Base-by-base conservation (phyloP, 53 echinoderm and acorn worm species). In the Hippasteria phrygiana region DNA sequence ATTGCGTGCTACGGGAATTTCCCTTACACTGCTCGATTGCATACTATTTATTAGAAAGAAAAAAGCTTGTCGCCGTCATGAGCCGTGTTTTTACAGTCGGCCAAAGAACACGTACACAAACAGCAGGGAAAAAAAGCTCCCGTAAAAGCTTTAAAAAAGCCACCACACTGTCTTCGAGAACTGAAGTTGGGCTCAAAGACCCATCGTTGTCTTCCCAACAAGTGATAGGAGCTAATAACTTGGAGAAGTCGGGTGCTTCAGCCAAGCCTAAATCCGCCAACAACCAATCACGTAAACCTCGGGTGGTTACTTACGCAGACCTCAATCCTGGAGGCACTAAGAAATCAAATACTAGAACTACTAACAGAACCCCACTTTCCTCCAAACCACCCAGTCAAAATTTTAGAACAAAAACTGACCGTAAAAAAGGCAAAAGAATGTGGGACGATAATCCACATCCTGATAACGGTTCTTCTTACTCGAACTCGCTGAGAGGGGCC, bases 1-100 rank as follows among this genome's bases (percentile, higher is more conserved):
- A 45, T 81, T 81, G 81, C 81, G 9, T 64, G 65, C 39, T 4
- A 1, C 12, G 81, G 81, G 81, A 65, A 81, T 64, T 81, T 32
- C 81, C 80, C 81, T 9, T n/a, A n/a, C n/a, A 4, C 12, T 10
- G 6, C 37, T 28, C 47, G 33, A 50, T 3, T 1, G 32, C 6
- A 26, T 59, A 17, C 26, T n/a, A 20, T 20, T 1, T 28, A 32
- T 17, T 20, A n/a, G n/a, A n/a, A n/a, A n/a, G n/a, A n/a, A n/a
- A n/a, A n/a, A n/a, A n/a, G n/a, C n/a, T n/a, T n/a, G n/a, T n/a
- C n/a, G n/a, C 37, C 79, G 28, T 64, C 81, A 85, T 71, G 85
- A 85, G 85, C 70, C 51, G 24, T 2, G 20, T 36, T 3, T 36
- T 17, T 31, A 70, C 85, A 71, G 53, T 85, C 71, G 71, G 51